Base-by-base conservation (phyloP, 2,888 invertebrate species). In the Andrena fulva region DNA sequence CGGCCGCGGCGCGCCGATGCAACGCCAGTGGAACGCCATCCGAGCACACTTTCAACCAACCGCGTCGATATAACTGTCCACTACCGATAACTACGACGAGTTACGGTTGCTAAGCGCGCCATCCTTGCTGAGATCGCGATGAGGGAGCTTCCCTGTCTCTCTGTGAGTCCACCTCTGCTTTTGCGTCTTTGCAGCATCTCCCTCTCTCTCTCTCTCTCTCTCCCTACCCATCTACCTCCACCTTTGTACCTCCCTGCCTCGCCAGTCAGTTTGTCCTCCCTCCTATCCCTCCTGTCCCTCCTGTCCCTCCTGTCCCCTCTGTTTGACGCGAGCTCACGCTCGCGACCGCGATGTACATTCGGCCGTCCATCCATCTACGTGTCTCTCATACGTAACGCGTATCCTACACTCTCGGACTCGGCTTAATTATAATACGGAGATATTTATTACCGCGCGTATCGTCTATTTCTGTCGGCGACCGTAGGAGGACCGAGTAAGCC, bases 401-500 rank as follows among this genome's bases (percentile, higher is more conserved):
- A 73, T 77, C 62, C 77, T 76, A 82, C 85, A 71, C 81, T 69
- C 76, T 62, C 69, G 72, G 69, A 80, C 78, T 27, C 78, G 77
- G 86, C 88, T 87, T 87, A 87, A 87, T 87, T 87, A 88, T 87
- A 87, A 87, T 87, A 88, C 88, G 76, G 77, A 77, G 87, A 88
- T 87, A 87, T 87, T 88, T 87, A 87, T 87, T 88, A 73, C 86
- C 80, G 29, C 72, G 74, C 84, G 82, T 84, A 78, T 79, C 88
- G 82, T 86, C 86, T 88, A 87, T 88, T 86, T 87, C 86, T 68
- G 87, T 87, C 84, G 87, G 50, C 75, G 82, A 33, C 78, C 86
- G 86, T 86, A 87, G 85, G 88, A 84, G 86, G 84, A 85, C 72
- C 83, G 76, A 78, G 78, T 89, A 74, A 84, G 71, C 71, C 64